A percentile compares a stretch with the other conserved stretches of the same genome.
Conservation (phyloP, 2,113 vertebrate species). For the Anguilla rostrata region DNA sequence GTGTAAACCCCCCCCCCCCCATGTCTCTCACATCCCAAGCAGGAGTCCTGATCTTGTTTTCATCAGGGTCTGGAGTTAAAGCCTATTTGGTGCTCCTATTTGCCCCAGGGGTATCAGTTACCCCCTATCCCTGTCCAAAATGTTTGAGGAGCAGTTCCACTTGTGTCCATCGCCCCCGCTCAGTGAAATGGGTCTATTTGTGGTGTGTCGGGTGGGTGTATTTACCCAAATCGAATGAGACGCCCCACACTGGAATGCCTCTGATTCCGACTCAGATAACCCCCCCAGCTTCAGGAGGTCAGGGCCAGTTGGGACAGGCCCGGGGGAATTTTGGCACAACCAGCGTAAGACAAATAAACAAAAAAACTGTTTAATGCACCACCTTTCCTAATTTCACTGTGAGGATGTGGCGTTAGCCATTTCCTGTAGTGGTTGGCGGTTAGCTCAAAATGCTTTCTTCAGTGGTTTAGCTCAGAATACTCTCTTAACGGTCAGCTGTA, state of each 20-base stretch:
- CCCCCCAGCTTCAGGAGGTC: background rate
- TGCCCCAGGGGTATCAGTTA: background rate
- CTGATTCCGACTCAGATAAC: background rate
- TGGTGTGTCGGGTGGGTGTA: background rate
- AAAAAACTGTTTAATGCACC: too few relatives aligned
- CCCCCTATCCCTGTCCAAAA: background rate
- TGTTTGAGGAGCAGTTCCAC: background rate
- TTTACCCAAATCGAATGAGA: background rate
- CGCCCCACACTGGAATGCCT: background rate
- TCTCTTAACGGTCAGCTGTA: too few relatives aligned
- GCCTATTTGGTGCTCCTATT: background rate
- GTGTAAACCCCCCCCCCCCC: too few relatives aligned
- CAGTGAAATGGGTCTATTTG: background rate
- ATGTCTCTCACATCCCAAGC: background rate
- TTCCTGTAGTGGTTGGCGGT: too few relatives aligned
- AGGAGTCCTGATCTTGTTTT: background rate
- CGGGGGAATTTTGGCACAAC: constrained; percentile 1
- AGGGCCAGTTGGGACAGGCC: background rate
- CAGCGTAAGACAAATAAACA: background rate
- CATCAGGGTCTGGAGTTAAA: background rate
- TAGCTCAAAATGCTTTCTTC: too few relatives aligned
- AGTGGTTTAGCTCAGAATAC: too few relatives aligned
- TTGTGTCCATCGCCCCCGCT: background rate
- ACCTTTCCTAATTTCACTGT: background rate
- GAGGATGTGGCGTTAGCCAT: background rate